Percentiles rank a stretch among this genome's conserved stretches.
These are phyloP conservation scores for Drosophila sordidapex DNA, from an alignment of 2,888 invertebrate species.

Conservation along the genomic window DNA sequence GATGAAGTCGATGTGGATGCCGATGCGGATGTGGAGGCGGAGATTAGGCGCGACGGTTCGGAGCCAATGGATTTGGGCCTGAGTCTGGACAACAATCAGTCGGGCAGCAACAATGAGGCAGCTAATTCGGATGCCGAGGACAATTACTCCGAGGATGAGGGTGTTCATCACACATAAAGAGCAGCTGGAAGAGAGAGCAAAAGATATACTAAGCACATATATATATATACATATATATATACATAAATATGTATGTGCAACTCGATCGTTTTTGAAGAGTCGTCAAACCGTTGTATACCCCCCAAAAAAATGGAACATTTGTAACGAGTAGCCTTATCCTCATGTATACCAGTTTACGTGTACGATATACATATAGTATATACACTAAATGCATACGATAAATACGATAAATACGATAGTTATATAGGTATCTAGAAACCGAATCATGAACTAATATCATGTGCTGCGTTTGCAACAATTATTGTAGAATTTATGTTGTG, in stretches of 20 bases:
- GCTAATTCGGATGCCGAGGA: constrained; percentile 83
- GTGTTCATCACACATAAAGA: constrained; percentile 83
- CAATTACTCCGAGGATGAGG: constrained; percentile 85
- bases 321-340: constrained; percentile 85
- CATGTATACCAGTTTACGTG: constrained; percentile 85
- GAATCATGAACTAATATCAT: constrained; percentile 44
- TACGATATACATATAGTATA: constrained; percentile 54
- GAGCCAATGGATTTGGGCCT: constrained; percentile 85
- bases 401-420: constrained; percentile 58
- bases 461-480: constrained; percentile 43
- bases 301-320: constrained; percentile 69
- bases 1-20: constrained; percentile 54
- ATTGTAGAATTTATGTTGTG: constrained; percentile 74
- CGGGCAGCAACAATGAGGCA: constrained; percentile 82
- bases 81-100: constrained; percentile 83
- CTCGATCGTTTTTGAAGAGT: constrained; percentile 27
- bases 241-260: constrained; percentile 21
- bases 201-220: constrained; percentile 28
- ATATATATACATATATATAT: constrained; percentile 28
- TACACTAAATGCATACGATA: constrained; percentile 48
- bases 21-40: constrained; percentile 64
- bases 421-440: constrained; percentile 38
- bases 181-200: constrained; percentile 26
- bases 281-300: constrained; percentile 73
- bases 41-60: constrained; percentile 82